phyloP scores from a whole-genome alignment of 2,113 vertebrate species.

The Glareola pratincola region DNA sequence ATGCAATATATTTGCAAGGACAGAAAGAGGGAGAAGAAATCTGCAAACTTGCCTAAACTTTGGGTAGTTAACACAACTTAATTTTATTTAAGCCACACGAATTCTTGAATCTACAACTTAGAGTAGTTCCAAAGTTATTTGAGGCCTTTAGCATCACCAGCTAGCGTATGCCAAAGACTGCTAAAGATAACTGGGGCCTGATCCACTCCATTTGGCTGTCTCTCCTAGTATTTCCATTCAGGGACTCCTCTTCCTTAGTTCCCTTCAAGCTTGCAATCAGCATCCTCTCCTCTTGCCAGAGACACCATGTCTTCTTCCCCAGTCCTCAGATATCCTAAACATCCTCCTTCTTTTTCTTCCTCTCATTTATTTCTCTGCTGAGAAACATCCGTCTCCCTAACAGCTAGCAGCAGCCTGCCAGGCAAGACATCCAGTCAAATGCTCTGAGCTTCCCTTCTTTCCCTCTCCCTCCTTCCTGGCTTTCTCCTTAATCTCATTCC shows the following conservation, averaged over 20 bases:
- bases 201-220: neutral
- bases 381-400: neutral
- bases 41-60: neutral
- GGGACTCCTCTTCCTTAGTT: neutral
- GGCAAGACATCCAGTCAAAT: neutral
- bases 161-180: neutral
- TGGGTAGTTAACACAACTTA: neutral
- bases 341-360: neutral
- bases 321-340: slow-evolving; percentile 12
- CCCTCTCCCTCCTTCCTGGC: neutral
- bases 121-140: neutral
- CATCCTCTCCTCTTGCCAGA: neutral
- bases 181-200: slow-evolving; percentile 16
- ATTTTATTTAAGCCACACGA: neutral
- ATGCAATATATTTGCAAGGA: neutral
- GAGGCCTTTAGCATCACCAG: neutral
- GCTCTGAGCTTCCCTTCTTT: neutral
- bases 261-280: neutral
- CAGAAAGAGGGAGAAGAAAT: neutral
- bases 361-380: neutral
- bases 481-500: neutral
- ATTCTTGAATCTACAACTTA: neutral
- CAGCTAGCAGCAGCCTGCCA: neutral
- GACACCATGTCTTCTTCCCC: neutral
- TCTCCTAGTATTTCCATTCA: neutral